Evolutionary conservation across 2,888 invertebrate species (phyloP).

Genomic region (Synergus umbraculus): DNA sequence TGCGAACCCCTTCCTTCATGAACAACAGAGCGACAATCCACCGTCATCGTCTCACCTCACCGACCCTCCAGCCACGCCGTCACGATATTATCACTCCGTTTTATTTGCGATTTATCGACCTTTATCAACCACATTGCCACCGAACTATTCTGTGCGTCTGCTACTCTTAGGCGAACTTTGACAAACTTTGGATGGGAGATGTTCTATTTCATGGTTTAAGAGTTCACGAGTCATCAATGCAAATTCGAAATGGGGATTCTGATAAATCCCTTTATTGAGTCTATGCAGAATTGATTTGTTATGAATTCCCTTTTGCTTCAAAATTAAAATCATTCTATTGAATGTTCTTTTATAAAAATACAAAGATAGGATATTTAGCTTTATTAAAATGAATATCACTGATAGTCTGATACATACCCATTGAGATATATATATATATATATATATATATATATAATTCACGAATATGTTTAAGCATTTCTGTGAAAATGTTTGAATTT

Average conservation of each 20-base stretch:
- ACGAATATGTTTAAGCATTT: no score
- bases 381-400: neutral
- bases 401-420: no score
- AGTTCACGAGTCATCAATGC: neutral
- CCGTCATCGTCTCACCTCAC: constrained; percentile 58
- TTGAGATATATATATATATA: no score
- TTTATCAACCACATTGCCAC: constrained; percentile 73
- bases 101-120: constrained; percentile 75
- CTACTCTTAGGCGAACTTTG: constrained; percentile 9
- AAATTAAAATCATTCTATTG: neutral
- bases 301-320: no score
- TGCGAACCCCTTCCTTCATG: constrained; percentile 40
- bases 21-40: constrained; percentile 48
- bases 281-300: no score
- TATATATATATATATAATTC: no score
- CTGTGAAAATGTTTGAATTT: neutral
- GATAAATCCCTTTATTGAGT: neutral
- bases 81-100: constrained; percentile 74
- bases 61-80: constrained; percentile 57
- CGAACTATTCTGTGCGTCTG: constrained; percentile 59
- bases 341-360: neutral
- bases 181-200: neutral
- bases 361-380: neutral
- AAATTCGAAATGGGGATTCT: neutral
- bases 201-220: neutral